Evolutionary conservation across 2,113 vertebrate genomes (phyloP).

Genomic region (Salminus brasiliensis): DNA sequence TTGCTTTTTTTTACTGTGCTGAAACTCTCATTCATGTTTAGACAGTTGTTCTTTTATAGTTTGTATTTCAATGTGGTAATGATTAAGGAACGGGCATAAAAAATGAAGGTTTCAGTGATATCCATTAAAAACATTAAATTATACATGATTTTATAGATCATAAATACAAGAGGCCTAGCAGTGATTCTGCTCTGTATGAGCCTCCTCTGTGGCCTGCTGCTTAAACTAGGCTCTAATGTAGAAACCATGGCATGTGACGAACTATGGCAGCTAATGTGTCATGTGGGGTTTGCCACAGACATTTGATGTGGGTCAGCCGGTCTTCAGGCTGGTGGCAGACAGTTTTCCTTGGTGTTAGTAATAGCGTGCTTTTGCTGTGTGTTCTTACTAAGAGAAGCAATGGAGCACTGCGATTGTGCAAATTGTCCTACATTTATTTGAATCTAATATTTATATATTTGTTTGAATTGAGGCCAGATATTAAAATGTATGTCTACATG

Average conservation of each 20-base stretch:
- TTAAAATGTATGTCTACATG: background rate
- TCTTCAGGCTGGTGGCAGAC: constrained; percentile 1
- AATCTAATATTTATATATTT: too few relatives aligned
- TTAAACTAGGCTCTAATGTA: constrained; percentile 7
- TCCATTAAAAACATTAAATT: constrained; percentile 76
- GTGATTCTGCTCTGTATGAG: background rate
- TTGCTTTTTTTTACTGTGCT: constrained; percentile 20
- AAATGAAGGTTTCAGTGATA: constrained; percentile 73
- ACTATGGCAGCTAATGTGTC: constrained; percentile 13
- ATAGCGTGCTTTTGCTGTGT: background rate
- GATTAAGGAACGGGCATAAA: constrained; percentile 69
- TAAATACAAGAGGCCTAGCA: constrained; percentile 51
- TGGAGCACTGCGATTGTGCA: background rate
- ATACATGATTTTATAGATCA: constrained; percentile 72
- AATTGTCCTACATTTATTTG: background rate
- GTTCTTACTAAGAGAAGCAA: background rate
- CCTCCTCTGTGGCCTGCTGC: background rate
- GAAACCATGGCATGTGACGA: constrained; percentile 15
- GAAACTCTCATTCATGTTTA: constrained; percentile 10
- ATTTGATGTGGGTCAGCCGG: constrained; percentile 21
- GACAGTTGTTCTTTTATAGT: constrained; percentile 72
- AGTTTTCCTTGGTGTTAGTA: constrained; percentile 58
- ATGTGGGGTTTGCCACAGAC: constrained; percentile 34
- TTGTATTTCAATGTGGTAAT: constrained; percentile 71
- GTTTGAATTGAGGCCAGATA: constrained; percentile 45